Conservation (phyloP, 2,888 invertebrate species). For the Zygogramma bicolorata region DNA sequence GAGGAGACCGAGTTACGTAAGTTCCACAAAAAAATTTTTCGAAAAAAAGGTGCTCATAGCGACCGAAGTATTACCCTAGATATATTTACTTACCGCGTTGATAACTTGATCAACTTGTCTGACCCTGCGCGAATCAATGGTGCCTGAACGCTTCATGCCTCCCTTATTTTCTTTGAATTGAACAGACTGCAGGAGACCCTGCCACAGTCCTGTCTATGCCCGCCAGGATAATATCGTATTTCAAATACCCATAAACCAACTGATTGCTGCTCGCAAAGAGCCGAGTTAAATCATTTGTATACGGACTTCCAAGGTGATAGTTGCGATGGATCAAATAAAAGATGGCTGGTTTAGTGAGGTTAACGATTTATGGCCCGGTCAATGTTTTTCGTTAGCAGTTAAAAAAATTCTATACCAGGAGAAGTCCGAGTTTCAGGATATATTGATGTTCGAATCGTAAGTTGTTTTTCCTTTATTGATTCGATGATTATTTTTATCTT, state of each 20-base stretch:
- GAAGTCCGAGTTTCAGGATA: slow-evolving; percentile 86
- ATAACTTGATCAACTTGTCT: too few species aligned
- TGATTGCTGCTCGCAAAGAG: neutral
- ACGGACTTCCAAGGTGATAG: neutral
- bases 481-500: neutral
- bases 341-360: slow-evolving; percentile 95
- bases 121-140: too few species aligned
- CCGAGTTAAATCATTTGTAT: neutral
- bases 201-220: neutral
- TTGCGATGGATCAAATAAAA: slow-evolving; percentile 67
- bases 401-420: slow-evolving; percentile 82
- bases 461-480: slow-evolving; percentile 25
- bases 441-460: slow-evolving; percentile 71
- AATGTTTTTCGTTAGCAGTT: slow-evolving; percentile 88
- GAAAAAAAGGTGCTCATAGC: too few species aligned
- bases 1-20: too few species aligned
- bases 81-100: too few species aligned
- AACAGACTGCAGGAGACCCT: too few species aligned
- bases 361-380: slow-evolving; percentile 91
- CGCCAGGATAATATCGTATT: neutral
- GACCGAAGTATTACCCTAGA: too few species aligned
- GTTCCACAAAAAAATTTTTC: too few species aligned
- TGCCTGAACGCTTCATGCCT: too few species aligned
- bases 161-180: too few species aligned
- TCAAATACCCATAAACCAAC: neutral